Percentiles rank a stretch among this genome's conserved stretches.
Evolutionary conservation across 2,888 invertebrate genomes (phyloP).

Genomic region (Nemotelus nigrinus): DNA sequence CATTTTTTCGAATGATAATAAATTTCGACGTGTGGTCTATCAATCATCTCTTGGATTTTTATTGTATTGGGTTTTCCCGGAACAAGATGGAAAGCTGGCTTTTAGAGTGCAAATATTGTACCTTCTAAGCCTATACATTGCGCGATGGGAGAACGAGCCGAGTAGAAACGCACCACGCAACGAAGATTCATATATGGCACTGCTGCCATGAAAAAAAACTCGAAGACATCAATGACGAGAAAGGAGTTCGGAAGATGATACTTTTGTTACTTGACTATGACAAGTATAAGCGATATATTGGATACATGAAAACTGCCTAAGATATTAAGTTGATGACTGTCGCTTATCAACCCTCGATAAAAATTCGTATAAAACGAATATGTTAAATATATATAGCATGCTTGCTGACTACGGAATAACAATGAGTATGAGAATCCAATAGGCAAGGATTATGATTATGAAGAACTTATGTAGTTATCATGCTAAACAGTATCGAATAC

Average conservation of each 20-base stretch:
- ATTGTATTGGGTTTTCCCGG: conserved; percentile 40
- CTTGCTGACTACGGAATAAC: conserved; percentile 1
- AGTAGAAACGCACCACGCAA: too few species aligned
- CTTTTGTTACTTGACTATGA: conserved; percentile 25
- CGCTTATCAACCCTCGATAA: conserved; percentile 24
- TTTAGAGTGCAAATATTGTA: conserved; percentile 24
- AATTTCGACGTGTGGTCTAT: conserved; percentile 42
- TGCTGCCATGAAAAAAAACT: too few species aligned
- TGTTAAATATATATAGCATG: neutral
- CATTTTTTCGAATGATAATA: conserved; percentile 44
- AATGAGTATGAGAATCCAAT: conserved; percentile 18
- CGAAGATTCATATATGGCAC: too few species aligned
- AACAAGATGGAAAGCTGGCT: conserved; percentile 33
- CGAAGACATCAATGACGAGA: neutral
- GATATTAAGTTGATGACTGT: conserved; percentile 30
- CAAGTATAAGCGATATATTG: conserved; percentile 7
- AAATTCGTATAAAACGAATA: conserved; percentile 29
- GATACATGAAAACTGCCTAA: neutral
- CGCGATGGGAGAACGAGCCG: neutral
- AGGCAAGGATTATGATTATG: conserved; percentile 28
- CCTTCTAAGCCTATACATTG: conserved; percentile 19
- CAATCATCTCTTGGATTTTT: conserved; percentile 43
- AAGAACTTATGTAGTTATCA: conserved; percentile 18
- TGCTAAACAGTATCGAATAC: conserved; percentile 18
- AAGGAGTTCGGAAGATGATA: conserved; percentile 9